Evolutionary conservation across 2,888 invertebrate genomes (phyloP), one percentile per base, ranked within the genome.

Genomic region (Cheilosia grossa): DNA sequence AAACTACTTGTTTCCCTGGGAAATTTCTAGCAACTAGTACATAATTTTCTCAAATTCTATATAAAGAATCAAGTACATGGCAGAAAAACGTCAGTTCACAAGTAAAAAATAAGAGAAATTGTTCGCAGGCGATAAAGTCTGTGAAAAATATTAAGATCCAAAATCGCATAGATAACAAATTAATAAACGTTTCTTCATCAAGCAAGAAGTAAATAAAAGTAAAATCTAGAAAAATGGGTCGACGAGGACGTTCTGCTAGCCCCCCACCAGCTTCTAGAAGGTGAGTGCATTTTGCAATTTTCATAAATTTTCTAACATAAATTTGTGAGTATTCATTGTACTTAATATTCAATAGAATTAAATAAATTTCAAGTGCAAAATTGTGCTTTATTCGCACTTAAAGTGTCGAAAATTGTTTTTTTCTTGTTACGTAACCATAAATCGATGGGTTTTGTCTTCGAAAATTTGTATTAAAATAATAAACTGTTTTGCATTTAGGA

Each of bases 181-280:
- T 37, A 21, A 21, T 24, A 19, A 56, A 33, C 49, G 3, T 10
- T 40, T 66, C 17, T 9, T 70, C 58, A n/a, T 61, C 21, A 40
- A n/a, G 13, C 13, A 42, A 79, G 47, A 56, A 81, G 9, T 74
- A 82, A 56, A 63, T 82, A 80, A 64, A 73, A 64, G 73, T 88
- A 75, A 66, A 61, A 69, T 21, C 24, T 47, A 27, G 42, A 3
- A 59, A 93, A 89, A 96, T 96, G 96, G 95, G 95, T 91, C 93
- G 96, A 92, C 94, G 96, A 91, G 96, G 96, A 93, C 93, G 96
- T 91, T 94, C 95, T 88, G 94, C 95, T 78, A 94, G 94, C 90
- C 95, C 96, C 82, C 94, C 95, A 79, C 94, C 95, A 88, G 93
- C 94, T 51, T 92, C 93, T 63, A 93, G 94, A 91, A 93, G 94